Conservation (phyloP, 2,113 vertebrate genomes). For the Clupea harengus region DNA sequence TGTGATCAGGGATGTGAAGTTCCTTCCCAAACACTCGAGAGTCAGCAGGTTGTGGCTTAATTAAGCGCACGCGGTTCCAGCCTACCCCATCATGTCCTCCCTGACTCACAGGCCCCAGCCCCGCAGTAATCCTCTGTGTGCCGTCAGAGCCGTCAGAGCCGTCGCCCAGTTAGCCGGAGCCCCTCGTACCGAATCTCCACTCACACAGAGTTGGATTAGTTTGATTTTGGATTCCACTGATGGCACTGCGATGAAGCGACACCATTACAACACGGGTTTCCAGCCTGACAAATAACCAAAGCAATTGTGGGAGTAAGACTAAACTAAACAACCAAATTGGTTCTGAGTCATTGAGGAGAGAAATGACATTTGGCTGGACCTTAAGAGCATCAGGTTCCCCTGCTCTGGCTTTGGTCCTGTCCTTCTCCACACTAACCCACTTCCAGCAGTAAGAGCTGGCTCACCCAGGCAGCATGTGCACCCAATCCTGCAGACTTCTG, state of each 20-base stretch:
- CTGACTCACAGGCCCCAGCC: conserved; percentile 10
- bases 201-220: background rate
- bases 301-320: background rate
- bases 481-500: background rate
- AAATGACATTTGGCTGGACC: background rate
- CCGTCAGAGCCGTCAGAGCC: background rate
- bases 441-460: background rate
- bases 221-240: background rate
- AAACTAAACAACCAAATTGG: background rate
- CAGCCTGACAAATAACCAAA: background rate
- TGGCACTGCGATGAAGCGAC: background rate
- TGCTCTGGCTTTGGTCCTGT: background rate
- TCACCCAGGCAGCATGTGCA: background rate
- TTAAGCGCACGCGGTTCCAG: conserved; percentile 45
- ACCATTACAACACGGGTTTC: background rate
- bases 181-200: background rate
- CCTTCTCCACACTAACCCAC: background rate
- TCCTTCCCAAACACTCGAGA: conserved; percentile 46
- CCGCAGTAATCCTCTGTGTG: background rate
- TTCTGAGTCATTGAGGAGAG: background rate
- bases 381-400: background rate
- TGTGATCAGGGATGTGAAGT: conserved; percentile 34
- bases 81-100: conserved; percentile 28
- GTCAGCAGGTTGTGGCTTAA: conserved; percentile 49
- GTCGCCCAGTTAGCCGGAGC: background rate